Percentiles rank a stretch among this genome's conserved stretches.
These are phyloP conservation scores for Lasioglossum oenotherae DNA, from an alignment of 2,888 invertebrate species.

Conservation along the genomic window DNA sequence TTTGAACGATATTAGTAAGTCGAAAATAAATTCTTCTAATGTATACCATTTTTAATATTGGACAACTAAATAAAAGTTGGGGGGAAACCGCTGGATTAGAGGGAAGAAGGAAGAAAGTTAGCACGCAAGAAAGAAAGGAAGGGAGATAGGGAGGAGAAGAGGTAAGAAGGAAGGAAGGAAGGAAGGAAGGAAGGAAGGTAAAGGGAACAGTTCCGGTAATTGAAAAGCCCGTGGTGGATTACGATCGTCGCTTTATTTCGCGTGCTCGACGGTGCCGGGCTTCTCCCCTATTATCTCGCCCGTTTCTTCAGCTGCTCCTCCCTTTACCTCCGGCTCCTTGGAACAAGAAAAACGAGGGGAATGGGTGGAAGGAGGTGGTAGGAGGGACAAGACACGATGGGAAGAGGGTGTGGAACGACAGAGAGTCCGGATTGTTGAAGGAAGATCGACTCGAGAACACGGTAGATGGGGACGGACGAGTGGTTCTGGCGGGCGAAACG, in stretches of 20 bases:
- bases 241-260: slow-evolving; percentile 77
- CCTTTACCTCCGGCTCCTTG: slow-evolving; percentile 28
- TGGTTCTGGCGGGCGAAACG: neutral
- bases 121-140: neutral
- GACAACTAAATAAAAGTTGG: too few relatives aligned
- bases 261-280: slow-evolving; percentile 62
- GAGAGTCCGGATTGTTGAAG: slow-evolving; percentile 1
- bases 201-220: slow-evolving; percentile 73
- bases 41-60: too few relatives aligned
- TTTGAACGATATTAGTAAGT: too few relatives aligned
- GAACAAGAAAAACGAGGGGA: slow-evolving; percentile 60
- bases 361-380: neutral
- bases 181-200: slow-evolving; percentile 40
- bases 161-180: slow-evolving; percentile 25
- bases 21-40: too few relatives aligned
- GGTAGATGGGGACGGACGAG: neutral
- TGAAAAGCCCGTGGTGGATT: slow-evolving; percentile 79
- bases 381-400: neutral
- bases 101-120: neutral
- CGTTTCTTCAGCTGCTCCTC: slow-evolving; percentile 52
- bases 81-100: neutral
- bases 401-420: neutral
- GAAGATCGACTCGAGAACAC: neutral
- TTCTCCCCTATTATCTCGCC: slow-evolving; percentile 72
- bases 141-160: slow-evolving; percentile 8